Evolutionary conservation across 2,113 vertebrate species (phyloP).

Genomic region (Mola mola): DNA sequence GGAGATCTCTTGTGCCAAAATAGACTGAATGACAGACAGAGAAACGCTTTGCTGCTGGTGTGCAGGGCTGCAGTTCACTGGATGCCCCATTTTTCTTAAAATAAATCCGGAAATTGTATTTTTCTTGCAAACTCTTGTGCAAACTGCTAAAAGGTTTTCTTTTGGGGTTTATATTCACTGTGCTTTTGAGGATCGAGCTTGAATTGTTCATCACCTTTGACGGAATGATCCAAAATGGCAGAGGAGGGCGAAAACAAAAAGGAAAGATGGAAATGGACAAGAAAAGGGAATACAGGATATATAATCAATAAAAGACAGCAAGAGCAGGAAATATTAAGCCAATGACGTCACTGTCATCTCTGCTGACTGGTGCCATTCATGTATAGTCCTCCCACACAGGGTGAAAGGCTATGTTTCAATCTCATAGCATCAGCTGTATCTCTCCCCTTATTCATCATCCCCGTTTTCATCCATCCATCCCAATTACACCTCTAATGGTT

Average conservation of each 20-base stretch:
- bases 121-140: too few relatives aligned
- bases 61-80: too few relatives aligned
- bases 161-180: background rate
- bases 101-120: too few relatives aligned
- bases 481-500: slow-evolving; percentile 78
- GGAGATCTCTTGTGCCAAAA: too few relatives aligned
- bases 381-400: slow-evolving; percentile 28
- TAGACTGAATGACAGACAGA: too few relatives aligned
- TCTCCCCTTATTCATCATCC: slow-evolving; percentile 34
- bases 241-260: background rate
- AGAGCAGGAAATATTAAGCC: slow-evolving; percentile 1
- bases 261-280: background rate
- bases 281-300: too few relatives aligned
- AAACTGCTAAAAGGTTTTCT: too few relatives aligned
- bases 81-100: too few relatives aligned
- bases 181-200: background rate
- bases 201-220: background rate
- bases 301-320: background rate
- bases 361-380: slow-evolving; percentile 51
- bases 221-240: background rate
- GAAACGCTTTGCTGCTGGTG: too few relatives aligned
- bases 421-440: slow-evolving; percentile 49
- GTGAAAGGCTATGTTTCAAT: slow-evolving; percentile 64
- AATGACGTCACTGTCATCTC: slow-evolving; percentile 26
- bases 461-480: slow-evolving; percentile 71